These are phyloP conservation scores for Brachionus rubens DNA, from an alignment of 1,140 invertebrate genomes.

Conservation along the genomic window DNA sequence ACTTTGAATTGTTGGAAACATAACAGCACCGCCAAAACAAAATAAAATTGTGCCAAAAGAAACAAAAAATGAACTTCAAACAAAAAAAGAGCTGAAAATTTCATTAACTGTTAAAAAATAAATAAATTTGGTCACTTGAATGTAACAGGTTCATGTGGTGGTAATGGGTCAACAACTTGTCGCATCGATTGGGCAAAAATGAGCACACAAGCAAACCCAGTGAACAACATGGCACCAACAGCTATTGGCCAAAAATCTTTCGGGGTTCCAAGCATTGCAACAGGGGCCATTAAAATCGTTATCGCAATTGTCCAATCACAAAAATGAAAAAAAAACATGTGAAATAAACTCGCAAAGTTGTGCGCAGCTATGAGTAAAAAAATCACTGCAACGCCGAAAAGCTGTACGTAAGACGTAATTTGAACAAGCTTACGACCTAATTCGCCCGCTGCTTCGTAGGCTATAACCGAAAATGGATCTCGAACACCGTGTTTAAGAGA, in stretches of 20 bases:
- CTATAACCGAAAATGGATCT: constrained; percentile 71
- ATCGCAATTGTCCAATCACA: constrained; percentile 68
- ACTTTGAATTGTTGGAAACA: constrained; percentile 62
- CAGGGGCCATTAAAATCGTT: constrained; percentile 64
- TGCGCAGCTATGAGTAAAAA: constrained; percentile 36
- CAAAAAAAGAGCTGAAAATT: not conserved
- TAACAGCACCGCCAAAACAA: constrained; percentile 59
- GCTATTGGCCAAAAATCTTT: constrained; percentile 52
- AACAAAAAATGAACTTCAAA: constrained; percentile 41
- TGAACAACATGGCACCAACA: constrained; percentile 53
- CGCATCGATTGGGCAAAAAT: constrained; percentile 49
- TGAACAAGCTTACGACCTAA: constrained; percentile 55
- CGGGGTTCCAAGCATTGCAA: constrained; percentile 70
- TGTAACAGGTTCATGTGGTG: constrained; percentile 47
- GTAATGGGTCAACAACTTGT: not conserved
- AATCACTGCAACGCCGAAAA: constrained; percentile 39
- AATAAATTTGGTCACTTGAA: constrained; percentile 17
- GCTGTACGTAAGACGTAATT: constrained; percentile 13
- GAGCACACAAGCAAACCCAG: constrained; percentile 53
- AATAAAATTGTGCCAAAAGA: constrained; percentile 62
- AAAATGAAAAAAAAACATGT: constrained; percentile 46
- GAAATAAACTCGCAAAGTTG: constrained; percentile 31
- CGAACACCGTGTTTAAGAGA: constrained; percentile 63
- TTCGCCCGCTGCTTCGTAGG: constrained; percentile 65
- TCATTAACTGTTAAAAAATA: not conserved